Evolutionary conservation across 2,888 invertebrate species (phyloP).

Genomic region (Tyria jacobaeae): DNA sequence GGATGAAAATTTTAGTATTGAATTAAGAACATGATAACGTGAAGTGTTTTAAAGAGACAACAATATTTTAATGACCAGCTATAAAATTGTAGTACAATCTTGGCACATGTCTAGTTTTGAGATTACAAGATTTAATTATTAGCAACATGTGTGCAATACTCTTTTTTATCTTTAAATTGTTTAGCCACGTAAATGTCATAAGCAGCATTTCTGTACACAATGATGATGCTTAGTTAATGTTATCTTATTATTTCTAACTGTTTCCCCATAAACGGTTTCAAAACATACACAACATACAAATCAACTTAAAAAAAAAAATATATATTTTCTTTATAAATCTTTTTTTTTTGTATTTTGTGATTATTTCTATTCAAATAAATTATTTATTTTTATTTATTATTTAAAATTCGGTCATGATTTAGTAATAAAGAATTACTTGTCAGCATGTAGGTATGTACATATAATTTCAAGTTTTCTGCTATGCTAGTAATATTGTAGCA

Average conservation of each 20-base stretch:
- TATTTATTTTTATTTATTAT: neutral
- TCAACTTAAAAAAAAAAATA: neutral
- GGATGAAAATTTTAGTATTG: neutral
- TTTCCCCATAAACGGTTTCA: conserved; percentile 29
- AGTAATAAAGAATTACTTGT: too few relatives aligned
- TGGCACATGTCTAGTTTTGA: neutral
- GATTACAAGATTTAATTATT: neutral
- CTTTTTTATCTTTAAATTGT: conserved; percentile 47
- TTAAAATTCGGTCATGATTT: too few relatives aligned
- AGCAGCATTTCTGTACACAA: conserved; percentile 46
- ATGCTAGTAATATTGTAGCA: too few relatives aligned
- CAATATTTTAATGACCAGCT: neutral
- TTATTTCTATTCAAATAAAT: too few relatives aligned
- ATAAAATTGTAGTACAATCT: neutral
- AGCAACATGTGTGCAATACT: conserved; percentile 25
- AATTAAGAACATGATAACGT: neutral
- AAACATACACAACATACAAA: neutral
- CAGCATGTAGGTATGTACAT: neutral
- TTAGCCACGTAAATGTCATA: conserved; percentile 56
- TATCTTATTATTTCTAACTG: conserved; percentile 36
- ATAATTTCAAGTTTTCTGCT: too few relatives aligned
- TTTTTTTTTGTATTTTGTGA: too few relatives aligned
- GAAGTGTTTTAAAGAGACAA: neutral
- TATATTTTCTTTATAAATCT: too few relatives aligned
- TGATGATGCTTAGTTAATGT: conserved; percentile 42